These are phyloP conservation scores for Hucho hucho DNA, from an alignment of 2,113 vertebrate species.

Conservation along the genomic window DNA sequence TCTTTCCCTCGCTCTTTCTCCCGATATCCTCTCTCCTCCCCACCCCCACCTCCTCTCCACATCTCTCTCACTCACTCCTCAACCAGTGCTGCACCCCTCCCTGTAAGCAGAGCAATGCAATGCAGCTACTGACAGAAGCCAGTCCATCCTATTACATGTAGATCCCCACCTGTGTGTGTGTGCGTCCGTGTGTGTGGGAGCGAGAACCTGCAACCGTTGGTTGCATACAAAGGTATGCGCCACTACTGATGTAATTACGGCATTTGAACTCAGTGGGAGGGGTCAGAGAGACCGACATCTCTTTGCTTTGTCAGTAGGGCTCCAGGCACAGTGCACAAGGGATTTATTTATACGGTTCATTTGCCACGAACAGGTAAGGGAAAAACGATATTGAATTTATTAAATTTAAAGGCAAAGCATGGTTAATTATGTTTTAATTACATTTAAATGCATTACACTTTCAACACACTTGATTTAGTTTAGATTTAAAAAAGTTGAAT, in stretches of 20 bases:
- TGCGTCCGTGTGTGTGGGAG: conserved; percentile 7
- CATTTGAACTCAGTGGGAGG: conserved; percentile 48
- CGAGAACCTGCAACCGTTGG: neutral
- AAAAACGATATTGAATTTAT: neutral
- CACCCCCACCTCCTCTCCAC: neutral
- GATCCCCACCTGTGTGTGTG: neutral
- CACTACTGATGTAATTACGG: conserved; percentile 46
- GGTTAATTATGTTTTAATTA: neutral
- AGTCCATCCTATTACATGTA: neutral
- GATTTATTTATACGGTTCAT: conserved; percentile 47
- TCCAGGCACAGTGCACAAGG: conserved; percentile 16
- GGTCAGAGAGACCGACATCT: conserved; percentile 25
- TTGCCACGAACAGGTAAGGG: conserved; percentile 62
- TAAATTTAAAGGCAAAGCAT: neutral
- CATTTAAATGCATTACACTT: neutral
- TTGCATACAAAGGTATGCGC: conserved; percentile 34
- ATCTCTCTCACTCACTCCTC: conserved; percentile 37
- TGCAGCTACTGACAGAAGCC: neutral
- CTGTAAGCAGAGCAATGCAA: neutral
- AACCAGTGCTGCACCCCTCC: conserved; percentile 63
- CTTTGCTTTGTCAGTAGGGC: conserved; percentile 52
- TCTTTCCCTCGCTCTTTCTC: neutral
- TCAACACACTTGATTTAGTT: neutral
- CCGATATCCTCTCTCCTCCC: no score
- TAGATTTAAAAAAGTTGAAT: neutral